Conservation (phyloP, 1,140 invertebrate species). For the Nasonia vitripennis region DNA sequence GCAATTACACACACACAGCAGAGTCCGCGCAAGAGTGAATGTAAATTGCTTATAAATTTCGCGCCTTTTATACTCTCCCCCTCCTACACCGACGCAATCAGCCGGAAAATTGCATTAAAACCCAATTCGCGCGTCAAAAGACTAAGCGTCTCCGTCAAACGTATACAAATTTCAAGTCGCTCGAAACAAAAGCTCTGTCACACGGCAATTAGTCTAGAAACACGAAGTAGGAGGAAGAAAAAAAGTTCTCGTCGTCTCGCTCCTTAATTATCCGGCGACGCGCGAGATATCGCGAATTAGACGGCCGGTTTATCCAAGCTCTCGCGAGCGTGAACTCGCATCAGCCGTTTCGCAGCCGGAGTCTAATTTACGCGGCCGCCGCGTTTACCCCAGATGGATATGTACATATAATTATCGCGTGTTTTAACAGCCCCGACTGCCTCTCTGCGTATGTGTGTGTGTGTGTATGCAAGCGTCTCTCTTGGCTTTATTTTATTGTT, state of each 20-base stretch:
- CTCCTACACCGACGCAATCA: neutral
- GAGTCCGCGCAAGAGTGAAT: neutral
- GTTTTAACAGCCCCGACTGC: constrained; percentile 19
- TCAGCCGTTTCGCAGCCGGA: neutral
- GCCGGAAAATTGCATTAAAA: neutral
- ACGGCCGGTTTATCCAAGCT: neutral
- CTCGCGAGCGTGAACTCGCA: neutral
- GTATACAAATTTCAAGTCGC: too few relatives aligned
- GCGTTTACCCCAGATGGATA: neutral
- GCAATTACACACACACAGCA: neutral
- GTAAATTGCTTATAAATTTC: constrained; percentile 9
- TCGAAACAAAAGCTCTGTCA: neutral
- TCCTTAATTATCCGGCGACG: neutral
- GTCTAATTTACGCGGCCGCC: constrained; percentile 9
- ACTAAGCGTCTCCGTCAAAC: too few relatives aligned
- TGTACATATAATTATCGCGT: constrained; percentile 38
- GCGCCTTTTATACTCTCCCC: neutral
- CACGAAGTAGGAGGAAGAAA: neutral
- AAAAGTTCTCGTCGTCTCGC: neutral
- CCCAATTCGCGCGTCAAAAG: too few relatives aligned
- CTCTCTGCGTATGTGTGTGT: neutral
- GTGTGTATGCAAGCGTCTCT: too few relatives aligned
- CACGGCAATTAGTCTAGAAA: neutral
- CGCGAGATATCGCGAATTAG: neutral
- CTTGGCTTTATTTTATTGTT: too few relatives aligned